phyloP scores from a whole-genome alignment of 2,113 vertebrate species.

The Callaeas wilsoni region DNA sequence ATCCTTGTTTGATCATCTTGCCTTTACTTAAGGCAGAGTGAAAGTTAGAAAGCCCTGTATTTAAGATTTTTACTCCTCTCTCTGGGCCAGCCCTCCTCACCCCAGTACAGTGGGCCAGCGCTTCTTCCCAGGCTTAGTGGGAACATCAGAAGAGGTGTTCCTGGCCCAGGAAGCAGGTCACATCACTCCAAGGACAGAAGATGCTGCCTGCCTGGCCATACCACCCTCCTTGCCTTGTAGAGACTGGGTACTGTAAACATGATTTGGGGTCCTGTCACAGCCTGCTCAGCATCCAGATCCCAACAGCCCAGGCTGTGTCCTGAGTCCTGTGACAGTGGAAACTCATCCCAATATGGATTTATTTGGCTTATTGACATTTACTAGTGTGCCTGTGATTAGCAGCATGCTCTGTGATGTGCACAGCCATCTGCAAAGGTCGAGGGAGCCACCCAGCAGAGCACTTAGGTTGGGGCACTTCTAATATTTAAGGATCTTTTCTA shows the following conservation, averaged over 20 bases:
- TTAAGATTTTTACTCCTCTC: neutral
- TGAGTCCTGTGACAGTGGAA: neutral
- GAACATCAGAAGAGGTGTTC: neutral
- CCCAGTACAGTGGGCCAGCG: accelerated
- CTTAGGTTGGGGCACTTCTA: neutral
- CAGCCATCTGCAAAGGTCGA: neutral
- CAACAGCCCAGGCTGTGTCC: neutral
- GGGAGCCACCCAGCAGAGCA: neutral
- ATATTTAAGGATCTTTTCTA: neutral
- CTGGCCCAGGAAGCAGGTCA: neutral
- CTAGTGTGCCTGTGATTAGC: neutral
- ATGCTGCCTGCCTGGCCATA: accelerated
- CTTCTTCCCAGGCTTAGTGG: neutral
- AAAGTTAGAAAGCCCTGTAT: neutral
- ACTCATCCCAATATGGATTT: neutral
- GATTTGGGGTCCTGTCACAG: neutral
- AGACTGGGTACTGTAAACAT: neutral
- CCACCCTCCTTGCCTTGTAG: neutral
- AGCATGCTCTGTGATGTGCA: accelerated
- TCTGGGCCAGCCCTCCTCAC: neutral
- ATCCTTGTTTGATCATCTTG: neutral
- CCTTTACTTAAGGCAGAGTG: neutral
- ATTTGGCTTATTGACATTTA: neutral
- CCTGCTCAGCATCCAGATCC: neutral
- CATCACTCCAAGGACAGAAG: neutral